Evolutionary conservation across 1,140 invertebrate species (phyloP).

Genomic region (Trichogramma pretiosum): DNA sequence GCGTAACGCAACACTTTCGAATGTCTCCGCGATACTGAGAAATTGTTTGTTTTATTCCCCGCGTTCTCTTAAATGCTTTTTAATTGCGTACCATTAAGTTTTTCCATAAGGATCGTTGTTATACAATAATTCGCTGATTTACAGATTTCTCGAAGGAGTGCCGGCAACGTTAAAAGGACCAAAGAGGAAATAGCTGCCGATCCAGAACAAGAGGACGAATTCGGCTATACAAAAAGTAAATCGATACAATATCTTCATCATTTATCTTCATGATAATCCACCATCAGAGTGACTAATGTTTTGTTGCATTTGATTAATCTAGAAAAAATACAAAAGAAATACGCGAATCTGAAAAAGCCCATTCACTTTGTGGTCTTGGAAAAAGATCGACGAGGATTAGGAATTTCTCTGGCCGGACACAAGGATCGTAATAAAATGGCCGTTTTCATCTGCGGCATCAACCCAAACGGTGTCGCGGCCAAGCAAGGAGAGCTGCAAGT

Average conservation of each 20-base stretch:
- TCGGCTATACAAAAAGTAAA: conserved; percentile 87
- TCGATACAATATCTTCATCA: conserved; percentile 23
- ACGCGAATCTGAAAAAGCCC: conserved; percentile 63
- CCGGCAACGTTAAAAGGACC: conserved; percentile 69
- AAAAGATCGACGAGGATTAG: conserved; percentile 58
- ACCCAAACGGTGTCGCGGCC: conserved; percentile 75
- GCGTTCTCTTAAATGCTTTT: not conserved
- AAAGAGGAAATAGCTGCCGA: conserved; percentile 71
- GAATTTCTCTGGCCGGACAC: conserved; percentile 89
- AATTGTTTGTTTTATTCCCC: not conserved
- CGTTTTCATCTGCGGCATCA: conserved; percentile 90
- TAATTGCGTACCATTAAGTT: too few species aligned
- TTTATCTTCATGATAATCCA: conserved; percentile 12
- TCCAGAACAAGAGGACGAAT: conserved; percentile 77
- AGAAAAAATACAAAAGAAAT: conserved; percentile 90
- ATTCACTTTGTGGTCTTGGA: conserved; percentile 67
- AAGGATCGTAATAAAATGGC: conserved; percentile 90
- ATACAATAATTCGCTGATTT: conserved; percentile 19
- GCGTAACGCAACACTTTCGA: too few species aligned
- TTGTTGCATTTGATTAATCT: conserved; percentile 16
- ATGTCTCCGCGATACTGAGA: too few species aligned
- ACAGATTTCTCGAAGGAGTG: conserved; percentile 81
- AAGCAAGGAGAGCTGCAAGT: conserved; percentile 70
- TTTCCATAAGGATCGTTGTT: too few species aligned
- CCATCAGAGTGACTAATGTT: not conserved